Evolutionary conservation across 1,140 invertebrate species (phyloP).

Genomic region (Drosophila auraria): DNA sequence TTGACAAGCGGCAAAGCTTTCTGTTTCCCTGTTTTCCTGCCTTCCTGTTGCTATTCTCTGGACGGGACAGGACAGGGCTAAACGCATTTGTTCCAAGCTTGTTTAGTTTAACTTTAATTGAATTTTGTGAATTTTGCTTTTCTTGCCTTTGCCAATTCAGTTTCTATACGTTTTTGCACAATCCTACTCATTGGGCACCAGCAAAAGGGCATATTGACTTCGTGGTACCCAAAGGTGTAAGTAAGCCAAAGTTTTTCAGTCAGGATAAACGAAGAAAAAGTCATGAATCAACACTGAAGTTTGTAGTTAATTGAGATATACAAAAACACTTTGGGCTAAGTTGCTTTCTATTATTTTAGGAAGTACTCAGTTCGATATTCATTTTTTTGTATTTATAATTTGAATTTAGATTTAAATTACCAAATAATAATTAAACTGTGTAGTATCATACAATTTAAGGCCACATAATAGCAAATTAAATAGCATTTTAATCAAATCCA

Average conservation of each 20-base stretch:
- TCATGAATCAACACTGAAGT: conserved; percentile 3
- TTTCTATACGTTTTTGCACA: conserved; percentile 41
- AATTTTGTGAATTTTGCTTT: conserved; percentile 82
- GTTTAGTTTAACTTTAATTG: conserved; percentile 84
- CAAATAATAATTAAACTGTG: background rate
- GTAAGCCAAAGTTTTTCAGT: conserved; percentile 14
- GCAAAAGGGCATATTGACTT: conserved; percentile 43
- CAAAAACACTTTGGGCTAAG: too few species aligned
- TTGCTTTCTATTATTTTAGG: background rate
- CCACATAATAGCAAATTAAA: too few species aligned
- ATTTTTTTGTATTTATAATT: background rate
- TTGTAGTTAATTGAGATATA: background rate
- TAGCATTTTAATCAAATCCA: too few species aligned
- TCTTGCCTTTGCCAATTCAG: conserved; percentile 50
- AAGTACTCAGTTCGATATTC: too few species aligned
- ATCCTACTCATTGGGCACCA: conserved; percentile 40
- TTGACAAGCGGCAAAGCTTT: conserved; percentile 76
- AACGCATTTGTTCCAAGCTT: conserved; percentile 83
- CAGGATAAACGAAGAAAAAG: background rate
- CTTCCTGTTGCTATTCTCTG: conserved; percentile 33
- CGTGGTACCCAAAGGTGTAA: conserved; percentile 7
- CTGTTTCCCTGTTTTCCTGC: conserved; percentile 37
- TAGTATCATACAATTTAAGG: too few species aligned
- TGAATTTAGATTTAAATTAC: too few species aligned
- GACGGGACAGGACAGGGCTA: conserved; percentile 63